Evolutionary conservation across 2,113 vertebrate genomes (phyloP), one percentile per base, ranked within the genome.

Genomic region (Canis aureus): DNA sequence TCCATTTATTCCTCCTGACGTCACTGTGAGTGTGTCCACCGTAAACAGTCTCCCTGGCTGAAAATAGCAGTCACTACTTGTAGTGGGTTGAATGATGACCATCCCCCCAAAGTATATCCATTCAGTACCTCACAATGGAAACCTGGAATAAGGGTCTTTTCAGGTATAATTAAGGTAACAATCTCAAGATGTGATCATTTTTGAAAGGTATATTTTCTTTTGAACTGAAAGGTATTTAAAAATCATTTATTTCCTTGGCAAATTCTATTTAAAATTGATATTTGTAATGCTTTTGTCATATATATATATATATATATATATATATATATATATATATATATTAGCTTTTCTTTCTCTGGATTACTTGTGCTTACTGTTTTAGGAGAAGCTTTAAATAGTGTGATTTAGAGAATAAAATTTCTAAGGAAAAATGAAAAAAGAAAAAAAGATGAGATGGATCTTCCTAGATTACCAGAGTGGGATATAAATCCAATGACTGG

Each of bases 251-350:
- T 74, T 96, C 16, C 59, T 76, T 89, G 10, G 35, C 35, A 35
- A 35, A 38, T 38, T 84, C 60, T 89, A 74, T 62, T 93, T 27
- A 89, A 85, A 83, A 81, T n/a, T 83, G 35, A 83, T 83, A 57
- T 60, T 59, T 76, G 5, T 86, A 86, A 59, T 74, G 29, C 55
- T 69, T 89, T 89, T 62, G 53, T 25, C 16, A 32, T 49, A 78
- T 86, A 73, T 13, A 59, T 83, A 82, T 43, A 35, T 74, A 57
- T 64, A 86, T 13, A 55, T 13, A 55, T 9, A 55, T 38, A 38
- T 38, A 35, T 35, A 55, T 13, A 12, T 10, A 55, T 10, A 55
- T 10, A 55, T n/a, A n/a, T 8, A 20, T 57, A 78, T 59, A 66
- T 57, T 64, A 80, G 27, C 9, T 60, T 93, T 91, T 95, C 57